phyloP scores from a whole-genome alignment of 2,888 invertebrate species.

The Cepaea hortensis region DNA sequence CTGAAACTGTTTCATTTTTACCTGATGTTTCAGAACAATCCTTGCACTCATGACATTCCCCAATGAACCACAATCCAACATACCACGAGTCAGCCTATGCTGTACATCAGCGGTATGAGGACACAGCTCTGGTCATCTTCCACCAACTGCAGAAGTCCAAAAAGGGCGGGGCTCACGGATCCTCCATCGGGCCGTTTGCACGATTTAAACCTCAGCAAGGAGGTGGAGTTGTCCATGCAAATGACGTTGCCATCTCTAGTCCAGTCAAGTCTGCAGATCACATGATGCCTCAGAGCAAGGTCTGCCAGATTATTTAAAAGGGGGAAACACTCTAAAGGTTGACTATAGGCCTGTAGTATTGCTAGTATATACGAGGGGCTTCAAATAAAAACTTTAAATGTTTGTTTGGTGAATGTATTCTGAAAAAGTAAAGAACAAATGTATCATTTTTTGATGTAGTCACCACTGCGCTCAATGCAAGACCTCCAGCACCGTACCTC shows the following conservation, averaged over 20 bases:
- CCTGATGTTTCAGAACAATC: too few relatives aligned
- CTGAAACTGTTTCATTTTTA: neutral
- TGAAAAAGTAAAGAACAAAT: too few relatives aligned
- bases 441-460: too few relatives aligned
- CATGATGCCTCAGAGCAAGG: conserved; percentile 36
- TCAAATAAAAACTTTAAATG: too few relatives aligned
- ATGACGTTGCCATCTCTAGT: neutral
- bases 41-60: conserved; percentile 30
- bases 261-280: conserved; percentile 21
- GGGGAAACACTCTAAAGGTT: conserved; percentile 3
- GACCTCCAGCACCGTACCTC: too few relatives aligned
- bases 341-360: neutral
- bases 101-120: conserved; percentile 73
- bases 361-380: neutral
- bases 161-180: conserved; percentile 1
- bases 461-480: too few relatives aligned
- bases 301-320: conserved; percentile 43
- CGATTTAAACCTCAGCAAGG: conserved; percentile 3
- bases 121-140: conserved; percentile 72
- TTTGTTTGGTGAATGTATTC: too few relatives aligned
- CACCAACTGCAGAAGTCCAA: conserved; percentile 65
- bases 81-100: conserved; percentile 68
- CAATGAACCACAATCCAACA: conserved; percentile 54
- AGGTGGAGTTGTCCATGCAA: conserved; percentile 3
- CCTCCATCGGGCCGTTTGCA: neutral